phyloP scores from a whole-genome alignment of 30 jellyfish, hydroid and myxozoan genomes.

The Hydra vulgaris region DNA sequence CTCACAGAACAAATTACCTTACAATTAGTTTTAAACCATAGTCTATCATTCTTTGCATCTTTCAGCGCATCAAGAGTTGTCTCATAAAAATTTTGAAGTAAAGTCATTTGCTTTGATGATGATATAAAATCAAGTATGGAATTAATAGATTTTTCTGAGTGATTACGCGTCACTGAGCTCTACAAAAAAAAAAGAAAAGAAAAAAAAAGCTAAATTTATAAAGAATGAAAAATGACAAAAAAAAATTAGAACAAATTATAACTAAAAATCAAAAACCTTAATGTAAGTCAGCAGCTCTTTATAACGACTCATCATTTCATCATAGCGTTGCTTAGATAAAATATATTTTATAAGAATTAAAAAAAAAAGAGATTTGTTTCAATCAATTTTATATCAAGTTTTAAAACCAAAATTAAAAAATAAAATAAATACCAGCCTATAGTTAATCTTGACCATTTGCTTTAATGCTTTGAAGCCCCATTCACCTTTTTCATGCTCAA shows the following conservation, averaged over 20 bases:
- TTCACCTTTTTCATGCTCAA: conserved; percentile 93
- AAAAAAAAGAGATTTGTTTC: no score
- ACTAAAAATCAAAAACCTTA: conserved; percentile 31
- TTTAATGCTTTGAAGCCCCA: conserved; percentile 96
- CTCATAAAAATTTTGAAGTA: conserved; percentile 80
- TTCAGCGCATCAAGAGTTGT: conserved; percentile 84
- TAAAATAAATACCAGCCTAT: conserved; percentile 45
- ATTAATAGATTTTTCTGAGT: conserved; percentile 86
- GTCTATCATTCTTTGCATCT: conserved; percentile 90
- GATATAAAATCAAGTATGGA: conserved; percentile 85
- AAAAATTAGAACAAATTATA: background rate
- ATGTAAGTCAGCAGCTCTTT: conserved; percentile 76
- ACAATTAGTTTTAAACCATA: conserved; percentile 96
- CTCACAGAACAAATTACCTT: no score
- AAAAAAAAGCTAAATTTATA: background rate
- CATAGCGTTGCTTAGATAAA: conserved; percentile 46
- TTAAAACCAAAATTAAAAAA: background rate
- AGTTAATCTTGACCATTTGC: conserved; percentile 84
- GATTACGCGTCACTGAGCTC: conserved; percentile 95
- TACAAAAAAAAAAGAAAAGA: background rate
- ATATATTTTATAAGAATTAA: background rate
- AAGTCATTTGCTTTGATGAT: conserved; percentile 91
- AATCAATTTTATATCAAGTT: background rate
- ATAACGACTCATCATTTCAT: conserved; percentile 73
- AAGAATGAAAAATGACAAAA: no score